Evolutionary conservation across 2,888 invertebrate species (phyloP).

Genomic region (Drosophila maculinotata): DNA sequence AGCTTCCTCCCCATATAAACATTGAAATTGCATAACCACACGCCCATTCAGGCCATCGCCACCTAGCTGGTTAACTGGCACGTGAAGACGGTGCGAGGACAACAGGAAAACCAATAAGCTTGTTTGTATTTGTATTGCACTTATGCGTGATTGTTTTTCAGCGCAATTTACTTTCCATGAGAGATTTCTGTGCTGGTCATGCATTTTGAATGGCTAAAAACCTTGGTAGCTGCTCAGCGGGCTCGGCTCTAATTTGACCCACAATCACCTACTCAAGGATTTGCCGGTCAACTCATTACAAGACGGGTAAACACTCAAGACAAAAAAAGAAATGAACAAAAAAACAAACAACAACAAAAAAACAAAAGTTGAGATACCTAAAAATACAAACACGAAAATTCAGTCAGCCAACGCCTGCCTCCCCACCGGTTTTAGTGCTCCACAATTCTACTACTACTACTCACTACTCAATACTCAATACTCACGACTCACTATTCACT

Average conservation of each 20-base stretch:
- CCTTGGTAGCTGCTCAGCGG: constrained; percentile 39
- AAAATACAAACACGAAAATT: constrained; percentile 22
- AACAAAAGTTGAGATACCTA: constrained; percentile 3
- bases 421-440: not conserved
- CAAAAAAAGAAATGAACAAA: not conserved
- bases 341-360: not conserved
- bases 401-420: constrained; percentile 28
- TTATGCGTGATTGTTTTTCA: constrained; percentile 66
- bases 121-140: constrained; percentile 67
- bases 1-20: constrained; percentile 26
- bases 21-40: constrained; percentile 20
- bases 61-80: constrained; percentile 26
- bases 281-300: constrained; percentile 16
- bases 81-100: constrained; percentile 32
- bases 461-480: too few relatives aligned
- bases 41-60: not conserved
- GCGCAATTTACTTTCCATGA: constrained; percentile 62
- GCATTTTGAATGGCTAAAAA: constrained; percentile 40
- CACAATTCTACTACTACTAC: not conserved
- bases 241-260: constrained; percentile 7
- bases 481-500: too few relatives aligned
- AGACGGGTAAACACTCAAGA: constrained; percentile 6
- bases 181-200: constrained; percentile 39
- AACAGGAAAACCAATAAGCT: constrained; percentile 59
- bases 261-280: not conserved